Evolutionary conservation across 2,113 vertebrate species (phyloP), one percentile per base, ranked within the genome.

Genomic region (Tautogolabrus adspersus): DNA sequence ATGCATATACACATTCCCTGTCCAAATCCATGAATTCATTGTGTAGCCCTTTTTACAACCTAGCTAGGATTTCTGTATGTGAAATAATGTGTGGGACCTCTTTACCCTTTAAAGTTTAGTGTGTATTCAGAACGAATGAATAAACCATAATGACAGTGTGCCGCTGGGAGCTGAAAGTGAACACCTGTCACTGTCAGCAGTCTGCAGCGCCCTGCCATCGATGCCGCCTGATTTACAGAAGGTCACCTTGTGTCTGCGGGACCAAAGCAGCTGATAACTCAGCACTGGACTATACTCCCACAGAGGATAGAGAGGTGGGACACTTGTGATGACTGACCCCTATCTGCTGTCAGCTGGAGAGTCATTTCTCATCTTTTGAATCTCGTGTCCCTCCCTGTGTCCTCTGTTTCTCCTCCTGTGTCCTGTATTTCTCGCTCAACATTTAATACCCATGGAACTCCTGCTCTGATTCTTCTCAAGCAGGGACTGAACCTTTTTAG

Each of bases 141-240:
- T 88, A 88, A 93, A 91, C 55, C 77, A 84, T 87, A 84, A 88
- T 76, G 87, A 83, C 79, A 66, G 77, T 37, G 30, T 52, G 57
- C 77, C 42, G 5, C 66, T 47, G 34, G n/a, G 63, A 71, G 60
- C 73, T 83, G 82, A 81, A 89, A 87, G 84, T 67, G 82, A 90
- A 86, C 83, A 90, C 90, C 88, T 88, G 89, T 91, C 90, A 87
- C 73, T 75, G 83, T 92, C 89, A 83, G 86, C 79, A 63, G 81
- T 88, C 78, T 75, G 72, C 72, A 42, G 76, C 77, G 66, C 5
- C 18, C 81, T 56, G 67, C 59, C 77, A 76, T 65, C 26, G 66
- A 64, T 49, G 47, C 66, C 44, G 75, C 69, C 69, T 78, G 77
- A 78, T 73, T 76, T 75, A 75, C 51, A 68, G 79, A 87, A 87